Conservation (phyloP, 2,113 vertebrate species). For the Panthera uncia region DNA sequence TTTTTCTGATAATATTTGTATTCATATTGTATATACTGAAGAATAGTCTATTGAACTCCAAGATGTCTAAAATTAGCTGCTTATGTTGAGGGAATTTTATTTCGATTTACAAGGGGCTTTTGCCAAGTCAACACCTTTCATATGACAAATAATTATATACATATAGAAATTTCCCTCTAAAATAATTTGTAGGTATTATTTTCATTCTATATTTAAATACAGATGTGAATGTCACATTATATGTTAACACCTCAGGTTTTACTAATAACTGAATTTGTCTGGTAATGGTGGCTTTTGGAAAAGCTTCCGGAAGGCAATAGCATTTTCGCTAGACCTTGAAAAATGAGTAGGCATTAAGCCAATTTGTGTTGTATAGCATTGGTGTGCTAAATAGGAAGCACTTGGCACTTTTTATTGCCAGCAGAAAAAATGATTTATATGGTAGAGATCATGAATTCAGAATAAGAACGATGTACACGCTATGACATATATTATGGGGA, state of each 20-base stretch:
- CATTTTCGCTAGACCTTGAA: constrained; percentile 44
- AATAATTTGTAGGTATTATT: background rate
- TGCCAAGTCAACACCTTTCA: background rate
- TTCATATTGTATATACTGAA: background rate
- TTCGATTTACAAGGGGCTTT: background rate
- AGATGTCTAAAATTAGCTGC: background rate
- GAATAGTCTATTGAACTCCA: background rate
- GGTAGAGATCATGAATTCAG: background rate
- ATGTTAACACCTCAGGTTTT: background rate
- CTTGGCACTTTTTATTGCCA: background rate
- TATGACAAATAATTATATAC: background rate
- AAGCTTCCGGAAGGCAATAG: constrained; percentile 37
- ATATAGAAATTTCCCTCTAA: background rate
- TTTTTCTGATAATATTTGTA: background rate
- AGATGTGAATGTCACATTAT: background rate
- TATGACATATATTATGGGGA: background rate
- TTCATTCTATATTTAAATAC: background rate
- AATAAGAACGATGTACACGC: background rate
- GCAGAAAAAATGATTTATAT: background rate
- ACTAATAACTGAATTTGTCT: constrained; percentile 31
- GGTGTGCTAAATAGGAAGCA: constrained; percentile 16
- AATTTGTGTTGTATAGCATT: background rate
- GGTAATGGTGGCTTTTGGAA: constrained; percentile 21
- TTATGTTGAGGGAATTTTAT: background rate
- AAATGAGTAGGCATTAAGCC: constrained; percentile 48